phyloP scores from a whole-genome alignment of 92 coral and sea anemone genomes.

The Phenganax marumi region DNA sequence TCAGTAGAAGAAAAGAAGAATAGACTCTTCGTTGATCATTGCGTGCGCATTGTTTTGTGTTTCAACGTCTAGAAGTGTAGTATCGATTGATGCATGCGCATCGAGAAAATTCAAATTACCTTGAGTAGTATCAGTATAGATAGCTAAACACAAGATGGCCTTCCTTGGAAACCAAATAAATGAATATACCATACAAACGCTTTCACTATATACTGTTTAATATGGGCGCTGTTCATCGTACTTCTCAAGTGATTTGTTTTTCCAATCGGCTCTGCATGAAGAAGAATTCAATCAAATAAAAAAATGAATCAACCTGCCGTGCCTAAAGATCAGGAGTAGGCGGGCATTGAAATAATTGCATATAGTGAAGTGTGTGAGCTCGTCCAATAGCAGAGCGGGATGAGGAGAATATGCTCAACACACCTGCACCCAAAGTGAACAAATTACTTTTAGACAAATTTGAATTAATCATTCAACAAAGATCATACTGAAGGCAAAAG shows the following conservation, averaged over 20 bases:
- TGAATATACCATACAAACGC: no score
- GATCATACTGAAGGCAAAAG: no score
- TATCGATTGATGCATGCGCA: background rate
- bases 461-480: background rate
- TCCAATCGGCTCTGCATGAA: background rate
- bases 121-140: background rate
- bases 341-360: background rate
- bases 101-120: background rate
- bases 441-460: constrained; percentile 3
- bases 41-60: background rate
- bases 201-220: background rate
- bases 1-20: background rate
- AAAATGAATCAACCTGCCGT: background rate
- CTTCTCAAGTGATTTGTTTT: background rate
- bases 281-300: background rate
- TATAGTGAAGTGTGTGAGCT: background rate
- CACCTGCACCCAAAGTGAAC: constrained; percentile 36
- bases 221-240: background rate
- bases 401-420: background rate
- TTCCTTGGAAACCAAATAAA: no score
- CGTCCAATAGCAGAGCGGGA: background rate
- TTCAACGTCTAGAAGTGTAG: background rate
- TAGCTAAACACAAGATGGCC: background rate
- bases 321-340: background rate
- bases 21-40: no score